phyloP scores from a whole-genome alignment of 2,113 vertebrate species.

The Nestor notabilis region DNA sequence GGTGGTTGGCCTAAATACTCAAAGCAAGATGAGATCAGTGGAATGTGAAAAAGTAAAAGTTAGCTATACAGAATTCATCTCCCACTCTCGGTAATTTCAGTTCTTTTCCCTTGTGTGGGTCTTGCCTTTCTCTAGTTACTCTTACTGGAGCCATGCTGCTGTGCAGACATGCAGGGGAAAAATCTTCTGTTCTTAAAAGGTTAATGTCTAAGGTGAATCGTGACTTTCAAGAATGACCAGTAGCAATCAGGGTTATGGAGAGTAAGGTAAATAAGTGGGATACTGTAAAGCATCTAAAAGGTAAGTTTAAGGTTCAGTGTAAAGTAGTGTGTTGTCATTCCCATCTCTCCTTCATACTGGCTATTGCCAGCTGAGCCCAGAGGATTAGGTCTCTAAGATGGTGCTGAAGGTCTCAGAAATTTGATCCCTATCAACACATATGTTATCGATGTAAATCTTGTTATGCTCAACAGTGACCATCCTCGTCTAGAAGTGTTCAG shows the following conservation, averaged over 20 bases:
- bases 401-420: background rate
- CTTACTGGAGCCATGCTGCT: background rate
- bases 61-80: background rate
- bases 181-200: background rate
- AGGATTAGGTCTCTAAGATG: background rate
- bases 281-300: background rate
- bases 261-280: background rate
- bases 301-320: background rate
- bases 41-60: background rate
- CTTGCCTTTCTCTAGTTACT: background rate
- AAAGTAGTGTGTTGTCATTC: background rate
- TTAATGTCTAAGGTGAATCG: background rate
- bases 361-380: background rate
- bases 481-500: background rate
- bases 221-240: background rate
- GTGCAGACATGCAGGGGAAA: background rate
- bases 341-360: background rate
- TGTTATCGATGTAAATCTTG: background rate
- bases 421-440: background rate
- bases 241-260: background rate
- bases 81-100: background rate
- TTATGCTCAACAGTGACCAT: rapidly evolving
- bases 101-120: background rate
- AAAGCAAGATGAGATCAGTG: background rate
- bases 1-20: background rate